Base-by-base conservation (phyloP, 2,888 invertebrate genomes). In the Leucophora obtusa region DNA sequence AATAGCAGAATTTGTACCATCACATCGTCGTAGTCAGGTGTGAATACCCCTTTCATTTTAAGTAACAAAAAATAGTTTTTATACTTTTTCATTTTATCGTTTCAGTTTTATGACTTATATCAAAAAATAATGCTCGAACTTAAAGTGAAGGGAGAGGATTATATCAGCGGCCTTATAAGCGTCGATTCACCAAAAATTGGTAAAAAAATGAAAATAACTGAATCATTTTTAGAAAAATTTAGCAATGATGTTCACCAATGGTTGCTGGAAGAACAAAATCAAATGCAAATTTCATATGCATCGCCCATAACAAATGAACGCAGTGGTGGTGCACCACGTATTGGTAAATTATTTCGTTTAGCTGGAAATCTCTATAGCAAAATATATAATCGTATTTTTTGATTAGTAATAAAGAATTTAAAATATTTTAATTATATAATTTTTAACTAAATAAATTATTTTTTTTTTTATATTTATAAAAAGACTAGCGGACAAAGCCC, bases 201-300 rank as follows among this genome's bases (percentile, higher is more conserved):
- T 33, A 85, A 85, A 17, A 86, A 85, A 35, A 70, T 86, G 7
- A 84, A 81, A 18, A 83, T 82, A 7, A 84, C 66, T 11, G 87
- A 88, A 73, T 35, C 76, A 9, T 88, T 89, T 63, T 63, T 84
- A 51, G 84, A 86, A 9, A 87, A 86, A 63, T 89, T 86, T 62
- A 86, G 84, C 58, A 76, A 78, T 4, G 83, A 86, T 33, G 87
- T 88, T n/a, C 84, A 87, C 73, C 82, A 84, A 11, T 88, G 88
- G 88, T 70, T 88, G 18, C 43, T 84, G 4, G 66, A 54, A 14
- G 43, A 47, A 14, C 18, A n/a, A 17, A 69, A 81, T 56, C 65
- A 73, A 43, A 60, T 83, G 4, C 79, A 82, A 9, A 58, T 51
- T 14, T 35, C 83, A 1, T 76, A 75, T 82, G 82, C 84, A 3